Percentiles rank a stretch among this genome's conserved stretches.
Evolutionary conservation across 2,113 vertebrate genomes (phyloP).

Genomic region (Marmota flaviventris): DNA sequence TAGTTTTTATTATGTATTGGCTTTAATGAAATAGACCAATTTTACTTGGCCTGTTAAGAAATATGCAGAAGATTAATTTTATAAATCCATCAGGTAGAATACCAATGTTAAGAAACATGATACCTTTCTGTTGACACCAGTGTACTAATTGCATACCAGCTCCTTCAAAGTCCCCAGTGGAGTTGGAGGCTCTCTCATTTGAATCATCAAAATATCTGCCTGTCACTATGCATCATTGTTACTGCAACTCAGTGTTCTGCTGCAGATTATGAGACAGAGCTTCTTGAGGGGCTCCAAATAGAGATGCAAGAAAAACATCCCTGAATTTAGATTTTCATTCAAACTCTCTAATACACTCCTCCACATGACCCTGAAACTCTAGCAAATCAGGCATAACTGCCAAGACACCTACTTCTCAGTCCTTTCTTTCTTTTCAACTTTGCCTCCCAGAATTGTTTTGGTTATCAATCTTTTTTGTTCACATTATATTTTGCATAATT

Average conservation of each 20-base stretch:
- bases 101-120: background rate
- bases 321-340: background rate
- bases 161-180: background rate
- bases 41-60: background rate
- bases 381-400: background rate
- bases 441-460: background rate
- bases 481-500: background rate
- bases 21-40: background rate
- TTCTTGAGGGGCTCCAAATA: background rate
- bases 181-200: background rate
- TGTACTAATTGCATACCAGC: no score
- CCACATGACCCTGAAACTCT: background rate
- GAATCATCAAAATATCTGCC: background rate
- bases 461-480: background rate
- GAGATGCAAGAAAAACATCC: background rate
- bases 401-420: background rate
- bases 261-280: background rate
- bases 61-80: no score
- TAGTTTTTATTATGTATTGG: background rate
- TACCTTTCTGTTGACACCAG: background rate
- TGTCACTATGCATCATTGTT: background rate
- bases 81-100: no score
- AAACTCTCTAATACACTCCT: background rate
- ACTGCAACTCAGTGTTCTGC: background rate
- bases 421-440: background rate